Evolutionary conservation across 2,113 vertebrate genomes (phyloP), one percentile per base, ranked within the genome.

Genomic region (Caranx melampygus): DNA sequence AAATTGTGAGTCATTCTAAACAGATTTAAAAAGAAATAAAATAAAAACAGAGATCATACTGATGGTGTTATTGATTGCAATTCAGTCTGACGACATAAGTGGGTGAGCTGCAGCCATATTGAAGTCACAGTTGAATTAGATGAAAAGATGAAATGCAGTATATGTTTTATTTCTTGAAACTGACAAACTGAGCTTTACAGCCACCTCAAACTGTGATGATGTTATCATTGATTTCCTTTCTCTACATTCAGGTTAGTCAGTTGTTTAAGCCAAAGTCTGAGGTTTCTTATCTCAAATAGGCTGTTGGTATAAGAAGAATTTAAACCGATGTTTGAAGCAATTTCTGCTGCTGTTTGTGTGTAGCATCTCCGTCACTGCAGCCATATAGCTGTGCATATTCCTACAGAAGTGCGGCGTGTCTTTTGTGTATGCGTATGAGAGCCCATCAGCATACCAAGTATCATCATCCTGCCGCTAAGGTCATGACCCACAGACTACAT

Each of bases 401-500:
- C 31, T n/a, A 33, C 31, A 45, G 6, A 6, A 26, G 45, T 60
- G 62, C 14, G 2, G 14, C 73, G 31, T 8, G 3, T 5, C 51
- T 67, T 67, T 7, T 45, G 0, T 49, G 6, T 42, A 42, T 44
- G 45, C 33, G 31, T 70, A 79, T 64, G 47, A 71, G 14, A 85
- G 51, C 51, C 58, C 78, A 61, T 66, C 33, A 47, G 60, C 61
- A 72, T 66, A 63, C 63, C 47, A 35, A 67, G 34, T 44, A 5
- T 75, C 55, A 62, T 69, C 52, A 61, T 71, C 52, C 13, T 15
- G 45, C 31, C 1, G 26, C 61, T 21, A n/a, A 72, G 74, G 72
- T 78, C 76, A 8, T 8, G 34, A 83, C 85, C 83, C 20, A 26
- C 72, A 77, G 55, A 72, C 83, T 65, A 58, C 76, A 59, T 21